A percentile compares a stretch with the other conserved stretches of the same genome.
These are phyloP conservation scores for Lissocephala sabroskyi DNA, from an alignment of 2,888 invertebrate species.

Conservation along the genomic window DNA sequence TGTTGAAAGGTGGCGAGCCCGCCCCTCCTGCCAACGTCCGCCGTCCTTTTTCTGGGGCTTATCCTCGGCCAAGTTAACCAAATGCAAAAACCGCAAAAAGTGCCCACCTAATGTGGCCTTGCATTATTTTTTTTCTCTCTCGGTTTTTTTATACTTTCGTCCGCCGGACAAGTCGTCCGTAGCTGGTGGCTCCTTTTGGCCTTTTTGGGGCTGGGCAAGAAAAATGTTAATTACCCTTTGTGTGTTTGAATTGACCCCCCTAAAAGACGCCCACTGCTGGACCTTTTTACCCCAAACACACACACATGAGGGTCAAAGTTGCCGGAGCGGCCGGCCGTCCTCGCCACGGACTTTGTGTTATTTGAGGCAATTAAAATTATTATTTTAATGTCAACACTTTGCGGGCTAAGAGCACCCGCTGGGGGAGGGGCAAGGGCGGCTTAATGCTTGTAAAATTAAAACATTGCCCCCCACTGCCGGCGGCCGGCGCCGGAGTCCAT, in stretches of 20 bases:
- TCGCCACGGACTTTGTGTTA: slow-evolving; percentile 43
- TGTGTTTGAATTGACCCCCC: slow-evolving; percentile 56
- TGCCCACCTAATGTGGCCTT: slow-evolving; percentile 34
- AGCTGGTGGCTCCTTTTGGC: slow-evolving; percentile 48
- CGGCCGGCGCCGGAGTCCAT: background rate
- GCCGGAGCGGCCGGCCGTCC: background rate
- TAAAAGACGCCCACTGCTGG: slow-evolving; percentile 14
- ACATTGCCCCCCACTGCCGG: slow-evolving; percentile 24
- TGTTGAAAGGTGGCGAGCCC: slow-evolving; percentile 48
- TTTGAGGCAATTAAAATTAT: slow-evolving; percentile 70
- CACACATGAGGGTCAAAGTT: slow-evolving; percentile 40
- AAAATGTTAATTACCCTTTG: slow-evolving; percentile 67
- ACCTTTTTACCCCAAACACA: background rate
- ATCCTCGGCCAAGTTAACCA: slow-evolving; percentile 61
- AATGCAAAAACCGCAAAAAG: slow-evolving; percentile 67
- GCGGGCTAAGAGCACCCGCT: slow-evolving; percentile 6
- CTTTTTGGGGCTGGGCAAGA: slow-evolving; percentile 44
- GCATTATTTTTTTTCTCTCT: slow-evolving; percentile 26
- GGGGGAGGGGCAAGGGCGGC: slow-evolving; percentile 26
- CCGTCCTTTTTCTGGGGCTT: too few species aligned
- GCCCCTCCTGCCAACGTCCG: too few species aligned
- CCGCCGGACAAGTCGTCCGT: too few species aligned
- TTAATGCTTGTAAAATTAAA: slow-evolving; percentile 62
- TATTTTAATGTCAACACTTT: slow-evolving; percentile 71
- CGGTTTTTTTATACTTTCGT: slow-evolving; percentile 2